Conservation (phyloP, 2,888 invertebrate genomes). For the Eretmocerus hayati region DNA sequence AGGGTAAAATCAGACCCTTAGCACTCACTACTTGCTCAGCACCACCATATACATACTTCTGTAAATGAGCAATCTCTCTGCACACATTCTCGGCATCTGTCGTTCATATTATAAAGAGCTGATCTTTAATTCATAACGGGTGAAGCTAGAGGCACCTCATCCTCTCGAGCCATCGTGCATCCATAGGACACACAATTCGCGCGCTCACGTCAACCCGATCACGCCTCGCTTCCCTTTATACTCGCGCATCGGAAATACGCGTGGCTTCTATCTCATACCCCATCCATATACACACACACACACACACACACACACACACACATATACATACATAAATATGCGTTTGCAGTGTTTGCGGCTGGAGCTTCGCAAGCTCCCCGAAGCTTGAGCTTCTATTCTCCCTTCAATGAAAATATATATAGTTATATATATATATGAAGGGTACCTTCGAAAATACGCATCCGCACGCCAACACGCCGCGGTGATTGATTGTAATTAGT, state of each 20-base stretch:
- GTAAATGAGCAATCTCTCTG: neutral
- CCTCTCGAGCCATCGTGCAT: constrained; percentile 9
- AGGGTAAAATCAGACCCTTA: no score
- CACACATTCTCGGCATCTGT: neutral
- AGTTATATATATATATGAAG: constrained; percentile 20
- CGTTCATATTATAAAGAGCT: constrained; percentile 28
- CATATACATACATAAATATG: neutral
- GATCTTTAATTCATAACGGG: constrained; percentile 37
- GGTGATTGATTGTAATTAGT: constrained; percentile 38
- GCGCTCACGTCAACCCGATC: constrained; percentile 20
- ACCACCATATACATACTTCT: no score
- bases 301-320: no score
- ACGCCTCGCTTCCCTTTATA: neutral
- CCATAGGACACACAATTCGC: neutral
- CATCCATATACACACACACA: no score
- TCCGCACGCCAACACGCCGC: constrained; percentile 12
- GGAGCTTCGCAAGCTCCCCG: neutral
- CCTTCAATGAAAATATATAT: neutral
- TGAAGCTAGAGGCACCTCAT: no score
- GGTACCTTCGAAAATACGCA: constrained; percentile 19
- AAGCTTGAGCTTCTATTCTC: neutral
- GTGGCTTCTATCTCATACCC: no score
- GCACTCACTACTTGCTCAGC: no score
- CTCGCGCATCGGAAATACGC: neutral
- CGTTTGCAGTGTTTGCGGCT: neutral